These are phyloP conservation scores for Misgurnus mizolepis DNA, from an alignment of 2,113 vertebrate species.

Conservation along the genomic window DNA sequence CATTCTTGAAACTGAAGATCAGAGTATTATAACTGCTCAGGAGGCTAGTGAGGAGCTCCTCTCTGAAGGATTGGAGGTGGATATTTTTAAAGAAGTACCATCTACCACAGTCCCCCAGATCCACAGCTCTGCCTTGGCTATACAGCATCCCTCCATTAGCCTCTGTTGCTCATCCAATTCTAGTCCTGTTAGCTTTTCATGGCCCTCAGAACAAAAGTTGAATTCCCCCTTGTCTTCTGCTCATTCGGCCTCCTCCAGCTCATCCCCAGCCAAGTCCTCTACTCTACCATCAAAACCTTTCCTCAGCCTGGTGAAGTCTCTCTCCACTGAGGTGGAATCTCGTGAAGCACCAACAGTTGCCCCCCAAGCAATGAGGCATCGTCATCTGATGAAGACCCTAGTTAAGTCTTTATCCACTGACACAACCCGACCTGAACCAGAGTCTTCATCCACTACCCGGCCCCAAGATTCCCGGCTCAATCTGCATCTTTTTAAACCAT, in stretches of 20 bases:
- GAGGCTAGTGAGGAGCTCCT: slow-evolving; percentile 90
- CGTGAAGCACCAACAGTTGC: slow-evolving; percentile 77
- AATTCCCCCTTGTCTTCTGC: slow-evolving; percentile 56
- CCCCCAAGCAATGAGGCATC: slow-evolving; percentile 76
- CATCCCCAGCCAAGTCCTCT: slow-evolving; percentile 83
- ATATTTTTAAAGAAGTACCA: slow-evolving; percentile 65
- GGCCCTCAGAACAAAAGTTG: slow-evolving; percentile 76
- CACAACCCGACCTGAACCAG: slow-evolving; percentile 84
- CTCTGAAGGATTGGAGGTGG: slow-evolving; percentile 68
- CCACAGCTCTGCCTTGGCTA: slow-evolving; percentile 74
- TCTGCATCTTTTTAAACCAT: slow-evolving; percentile 95
- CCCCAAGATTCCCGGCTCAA: slow-evolving; percentile 89
- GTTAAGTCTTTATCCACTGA: slow-evolving; percentile 97
- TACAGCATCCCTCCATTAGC: slow-evolving; percentile 65
- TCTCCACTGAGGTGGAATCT: slow-evolving; percentile 91
- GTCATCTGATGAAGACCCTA: slow-evolving; percentile 95
- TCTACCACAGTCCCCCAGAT: slow-evolving; percentile 58
- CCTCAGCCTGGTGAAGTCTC: slow-evolving; percentile 89
- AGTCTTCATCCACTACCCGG: slow-evolving; percentile 72
- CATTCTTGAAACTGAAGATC: slow-evolving; percentile 75
- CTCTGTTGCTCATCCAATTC: slow-evolving; percentile 58
- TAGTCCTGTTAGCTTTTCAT: slow-evolving; percentile 65
- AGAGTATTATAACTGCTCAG: slow-evolving; percentile 81
- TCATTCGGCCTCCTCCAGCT: slow-evolving; percentile 70
- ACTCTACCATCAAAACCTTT: slow-evolving; percentile 84